Conservation (phyloP, 1,140 invertebrate species). For the Aphaenogaster rudis region DNA sequence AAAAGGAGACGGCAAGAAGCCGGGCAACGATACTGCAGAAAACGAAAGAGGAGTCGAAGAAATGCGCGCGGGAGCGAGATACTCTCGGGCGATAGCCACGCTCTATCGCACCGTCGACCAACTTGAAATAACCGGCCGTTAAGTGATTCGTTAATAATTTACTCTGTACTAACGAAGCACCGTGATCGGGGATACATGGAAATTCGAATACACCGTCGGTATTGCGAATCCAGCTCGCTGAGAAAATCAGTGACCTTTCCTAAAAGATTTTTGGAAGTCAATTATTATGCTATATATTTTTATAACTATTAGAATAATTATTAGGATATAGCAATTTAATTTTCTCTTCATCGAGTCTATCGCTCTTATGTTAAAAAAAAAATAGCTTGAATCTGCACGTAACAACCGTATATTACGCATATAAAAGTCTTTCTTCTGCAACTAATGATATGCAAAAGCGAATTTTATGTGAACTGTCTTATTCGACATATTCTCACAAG, state of each 20-base stretch:
- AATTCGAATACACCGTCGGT: neutral
- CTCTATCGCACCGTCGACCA: conserved; percentile 75
- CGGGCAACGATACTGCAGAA: neutral
- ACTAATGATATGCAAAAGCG: conserved; percentile 67
- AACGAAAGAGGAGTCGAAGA: conserved; percentile 32
- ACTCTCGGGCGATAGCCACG: conserved; percentile 64
- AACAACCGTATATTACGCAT: neutral
- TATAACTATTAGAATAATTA: conserved; percentile 1
- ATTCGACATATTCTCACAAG: conserved; percentile 35
- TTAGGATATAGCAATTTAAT: neutral
- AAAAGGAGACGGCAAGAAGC: neutral
- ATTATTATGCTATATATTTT: neutral
- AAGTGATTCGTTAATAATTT: conserved; percentile 71
- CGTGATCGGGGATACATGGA: neutral
- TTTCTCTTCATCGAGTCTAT: neutral
- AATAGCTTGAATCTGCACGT: neutral
- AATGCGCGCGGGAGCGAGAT: conserved; percentile 52
- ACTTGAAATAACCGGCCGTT: conserved; percentile 74
- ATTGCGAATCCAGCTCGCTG: neutral
- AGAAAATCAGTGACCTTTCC: neutral
- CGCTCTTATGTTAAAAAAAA: neutral
- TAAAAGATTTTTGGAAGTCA: neutral
- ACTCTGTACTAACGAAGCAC: neutral
- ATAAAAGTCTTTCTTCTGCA: neutral
- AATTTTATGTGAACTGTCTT: conserved; percentile 48